Conservation (phyloP, 2,888 invertebrate genomes). For the Nymphalis polychloros region DNA sequence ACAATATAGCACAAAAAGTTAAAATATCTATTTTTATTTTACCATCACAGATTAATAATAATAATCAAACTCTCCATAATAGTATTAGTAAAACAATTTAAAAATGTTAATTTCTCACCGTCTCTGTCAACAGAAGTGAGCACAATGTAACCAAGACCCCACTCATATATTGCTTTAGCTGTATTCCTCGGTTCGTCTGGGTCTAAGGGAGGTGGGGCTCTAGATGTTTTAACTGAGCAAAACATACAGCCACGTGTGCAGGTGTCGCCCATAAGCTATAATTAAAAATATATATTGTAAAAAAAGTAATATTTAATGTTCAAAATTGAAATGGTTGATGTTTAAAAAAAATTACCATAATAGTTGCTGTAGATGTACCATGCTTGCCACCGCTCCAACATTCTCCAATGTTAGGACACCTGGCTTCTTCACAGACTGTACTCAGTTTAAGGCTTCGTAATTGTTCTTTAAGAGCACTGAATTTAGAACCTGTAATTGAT, state of each 20-base stretch:
- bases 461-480: slow-evolving; percentile 90
- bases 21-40: background rate
- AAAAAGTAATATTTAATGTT: too few species aligned
- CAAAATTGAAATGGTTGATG: background rate
- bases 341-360: slow-evolving; percentile 87
- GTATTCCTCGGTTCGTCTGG: slow-evolving; percentile 95
- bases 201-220: slow-evolving; percentile 94
- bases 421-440: slow-evolving; percentile 98
- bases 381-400: slow-evolving; percentile 98
- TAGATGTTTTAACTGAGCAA: slow-evolving; percentile 98
- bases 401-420: slow-evolving; percentile 99
- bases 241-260: slow-evolving; percentile 99
- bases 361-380: slow-evolving; percentile 98
- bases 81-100: background rate
- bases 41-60: background rate
- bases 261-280: slow-evolving; percentile 97
- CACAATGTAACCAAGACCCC: slow-evolving; percentile 99
- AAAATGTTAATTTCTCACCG: slow-evolving; percentile 77
- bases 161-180: slow-evolving; percentile 93
- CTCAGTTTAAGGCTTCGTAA: slow-evolving; percentile 92
- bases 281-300: background rate
- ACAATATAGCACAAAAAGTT: slow-evolving; percentile 7
- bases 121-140: slow-evolving; percentile 99
- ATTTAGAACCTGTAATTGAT: slow-evolving; percentile 84
- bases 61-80: too few species aligned